Percentiles rank a stretch among this genome's conserved stretches.
Evolutionary conservation across 2,888 invertebrate species (phyloP).

Genomic region (Epistrophe grossulariae): DNA sequence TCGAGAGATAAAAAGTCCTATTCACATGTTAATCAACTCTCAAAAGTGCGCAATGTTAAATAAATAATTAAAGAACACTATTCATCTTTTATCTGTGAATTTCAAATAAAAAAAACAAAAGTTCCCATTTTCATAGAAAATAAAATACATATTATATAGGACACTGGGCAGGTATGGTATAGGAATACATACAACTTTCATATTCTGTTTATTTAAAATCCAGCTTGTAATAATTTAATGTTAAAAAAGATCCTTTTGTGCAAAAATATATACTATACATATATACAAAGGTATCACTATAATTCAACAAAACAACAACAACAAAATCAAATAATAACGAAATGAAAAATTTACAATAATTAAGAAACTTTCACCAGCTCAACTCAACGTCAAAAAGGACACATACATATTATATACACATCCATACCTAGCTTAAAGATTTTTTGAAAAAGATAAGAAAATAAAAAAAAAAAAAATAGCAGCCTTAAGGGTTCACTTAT

Average conservation of each 20-base stretch:
- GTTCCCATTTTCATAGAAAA: slow-evolving; percentile 1
- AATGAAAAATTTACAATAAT: slow-evolving; percentile 67
- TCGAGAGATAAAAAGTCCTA: slow-evolving; percentile 16
- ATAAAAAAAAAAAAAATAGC: slow-evolving; percentile 15
- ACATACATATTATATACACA: no score
- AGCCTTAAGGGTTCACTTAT: slow-evolving; percentile 33
- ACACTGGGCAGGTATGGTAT: no score
- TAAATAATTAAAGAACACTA: not conserved
- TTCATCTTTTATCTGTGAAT: slow-evolving; percentile 12
- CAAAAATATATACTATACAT: slow-evolving; percentile 3
- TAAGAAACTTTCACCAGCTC: slow-evolving; percentile 61
- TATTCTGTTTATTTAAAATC: slow-evolving; percentile 38
- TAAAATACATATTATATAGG: no score
- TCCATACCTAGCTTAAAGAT: slow-evolving; percentile 42
- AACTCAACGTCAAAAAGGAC: slow-evolving; percentile 43
- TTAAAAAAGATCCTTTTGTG: slow-evolving; percentile 9
- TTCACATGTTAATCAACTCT: slow-evolving; percentile 49
- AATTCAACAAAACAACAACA: not conserved
- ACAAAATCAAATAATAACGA: slow-evolving; percentile 19
- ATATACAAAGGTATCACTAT: not conserved
- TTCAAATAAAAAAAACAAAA: slow-evolving; percentile 11
- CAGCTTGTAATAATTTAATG: slow-evolving; percentile 14
- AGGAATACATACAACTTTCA: not conserved
- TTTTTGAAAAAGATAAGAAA: slow-evolving; percentile 54
- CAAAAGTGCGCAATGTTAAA: slow-evolving; percentile 18